Percentiles rank a stretch among this genome's conserved stretches.
Conservation (phyloP, 2,113 vertebrate species). For the Carlito syrichta region DNA sequence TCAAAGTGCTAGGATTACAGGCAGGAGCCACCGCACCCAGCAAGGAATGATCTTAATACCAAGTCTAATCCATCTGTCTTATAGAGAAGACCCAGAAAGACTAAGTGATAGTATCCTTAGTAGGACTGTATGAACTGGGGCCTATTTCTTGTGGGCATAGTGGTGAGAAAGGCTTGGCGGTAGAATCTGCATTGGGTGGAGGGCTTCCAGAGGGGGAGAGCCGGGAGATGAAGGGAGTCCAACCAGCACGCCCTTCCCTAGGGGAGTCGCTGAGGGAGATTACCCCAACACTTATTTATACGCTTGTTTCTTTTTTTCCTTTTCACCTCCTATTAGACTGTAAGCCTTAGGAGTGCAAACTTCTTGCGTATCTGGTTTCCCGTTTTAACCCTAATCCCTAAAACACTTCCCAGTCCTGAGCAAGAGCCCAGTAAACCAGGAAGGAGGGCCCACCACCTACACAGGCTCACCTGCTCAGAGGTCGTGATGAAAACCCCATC, state of each 20-base stretch:
- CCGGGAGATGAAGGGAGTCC: neutral
- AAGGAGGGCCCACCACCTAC: neutral
- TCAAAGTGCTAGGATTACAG: too few species aligned
- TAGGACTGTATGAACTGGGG: fast-evolving
- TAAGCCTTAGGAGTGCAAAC: neutral
- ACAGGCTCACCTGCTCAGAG: neutral
- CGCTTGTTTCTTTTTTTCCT: neutral
- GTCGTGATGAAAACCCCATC: neutral
- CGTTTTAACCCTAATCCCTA: too few species aligned
- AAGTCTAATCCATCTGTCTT: neutral
- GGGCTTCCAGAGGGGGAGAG: neutral
- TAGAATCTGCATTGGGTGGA: neutral
- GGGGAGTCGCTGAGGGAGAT: neutral
- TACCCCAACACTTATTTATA: neutral
- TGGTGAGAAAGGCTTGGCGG: neutral
- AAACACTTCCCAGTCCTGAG: neutral
- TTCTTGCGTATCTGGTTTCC: neutral
- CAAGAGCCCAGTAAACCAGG: neutral
- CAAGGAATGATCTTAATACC: neutral
- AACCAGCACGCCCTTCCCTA: neutral
- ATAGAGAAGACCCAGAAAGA: neutral
- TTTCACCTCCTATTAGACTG: neutral
- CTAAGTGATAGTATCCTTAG: too few species aligned
- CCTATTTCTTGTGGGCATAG: too few species aligned
- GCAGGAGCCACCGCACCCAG: too few species aligned